Percentiles rank a stretch among this genome's conserved stretches.
Conservation (phyloP, 2,888 invertebrate species). For the Drosophila cognata region DNA sequence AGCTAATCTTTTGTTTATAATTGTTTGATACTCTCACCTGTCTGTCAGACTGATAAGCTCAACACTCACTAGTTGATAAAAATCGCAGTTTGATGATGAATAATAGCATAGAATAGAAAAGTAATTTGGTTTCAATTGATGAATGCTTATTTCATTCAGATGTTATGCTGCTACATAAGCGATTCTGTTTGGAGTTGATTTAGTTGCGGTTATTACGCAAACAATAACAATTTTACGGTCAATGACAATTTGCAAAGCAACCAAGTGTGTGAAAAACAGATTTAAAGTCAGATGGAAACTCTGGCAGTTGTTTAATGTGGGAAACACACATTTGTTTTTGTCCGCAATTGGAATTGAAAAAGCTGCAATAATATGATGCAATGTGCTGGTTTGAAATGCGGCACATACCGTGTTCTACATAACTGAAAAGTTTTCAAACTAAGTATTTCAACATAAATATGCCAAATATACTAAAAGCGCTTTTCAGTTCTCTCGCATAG, state of each 20-base stretch:
- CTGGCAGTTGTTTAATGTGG: not conserved
- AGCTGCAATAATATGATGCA: not conserved
- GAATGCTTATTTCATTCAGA: not conserved
- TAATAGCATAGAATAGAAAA: not conserved
- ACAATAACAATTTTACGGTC: not conserved
- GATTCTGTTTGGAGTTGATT: not conserved
- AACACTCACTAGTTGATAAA: not conserved
- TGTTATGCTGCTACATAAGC: not conserved
- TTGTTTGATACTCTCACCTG: conserved; percentile 21
- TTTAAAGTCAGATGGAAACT: not conserved
- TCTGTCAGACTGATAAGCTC: conserved; percentile 22
- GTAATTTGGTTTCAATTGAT: not conserved
- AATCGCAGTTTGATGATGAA: conserved; percentile 6
- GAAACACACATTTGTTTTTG: not conserved
- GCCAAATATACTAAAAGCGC: not conserved
- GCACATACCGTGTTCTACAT: not conserved
- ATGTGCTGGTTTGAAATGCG: not conserved
- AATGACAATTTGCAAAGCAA: not conserved
- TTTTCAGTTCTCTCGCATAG: not conserved
- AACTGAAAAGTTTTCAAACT: not conserved
- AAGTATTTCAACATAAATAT: not conserved
- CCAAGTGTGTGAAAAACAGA: not conserved
- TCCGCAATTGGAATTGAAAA: not conserved
- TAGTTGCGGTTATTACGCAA: not conserved
- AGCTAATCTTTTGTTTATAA: conserved; percentile 7